Conservation (phyloP, 2,797 vertebrate genomes). For the Phyllotis vaccarum region DNA sequence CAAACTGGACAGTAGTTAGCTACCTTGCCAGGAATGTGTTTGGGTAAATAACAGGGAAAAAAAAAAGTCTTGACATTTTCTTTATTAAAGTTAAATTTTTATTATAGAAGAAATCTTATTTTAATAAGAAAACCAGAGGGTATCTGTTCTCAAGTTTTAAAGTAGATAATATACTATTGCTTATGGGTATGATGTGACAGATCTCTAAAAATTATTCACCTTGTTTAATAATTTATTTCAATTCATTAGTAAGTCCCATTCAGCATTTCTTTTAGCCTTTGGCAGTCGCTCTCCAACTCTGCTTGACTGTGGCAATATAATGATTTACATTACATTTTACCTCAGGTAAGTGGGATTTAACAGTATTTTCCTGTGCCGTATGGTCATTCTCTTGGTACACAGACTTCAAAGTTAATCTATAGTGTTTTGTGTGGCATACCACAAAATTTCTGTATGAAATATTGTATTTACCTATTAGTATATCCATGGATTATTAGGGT, state of each 20-base stretch:
- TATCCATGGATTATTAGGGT: background rate
- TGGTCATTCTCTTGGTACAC: background rate
- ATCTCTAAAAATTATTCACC: background rate
- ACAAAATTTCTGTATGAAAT: background rate
- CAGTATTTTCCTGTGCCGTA: background rate
- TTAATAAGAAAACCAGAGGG: background rate
- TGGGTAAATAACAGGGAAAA: background rate
- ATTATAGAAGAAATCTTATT: background rate
- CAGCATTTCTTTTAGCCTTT: fast-evolving
- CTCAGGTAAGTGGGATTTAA: background rate
- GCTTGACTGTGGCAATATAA: background rate
- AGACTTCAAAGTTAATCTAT: background rate
- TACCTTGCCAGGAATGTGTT: background rate
- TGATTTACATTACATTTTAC: background rate
- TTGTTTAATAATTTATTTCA: background rate
- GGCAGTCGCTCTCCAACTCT: background rate
- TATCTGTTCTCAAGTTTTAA: background rate
- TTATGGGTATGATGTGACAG: background rate
- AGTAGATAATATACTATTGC: background rate
- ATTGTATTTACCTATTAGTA: background rate
- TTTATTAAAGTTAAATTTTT: background rate
- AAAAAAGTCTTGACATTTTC: background rate
- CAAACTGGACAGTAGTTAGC: background rate
- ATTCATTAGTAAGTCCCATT: background rate
- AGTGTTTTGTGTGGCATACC: background rate